These are phyloP conservation scores for Drosophila subpulchrella DNA, from an alignment of 1,140 invertebrate genomes.

Conservation along the genomic window DNA sequence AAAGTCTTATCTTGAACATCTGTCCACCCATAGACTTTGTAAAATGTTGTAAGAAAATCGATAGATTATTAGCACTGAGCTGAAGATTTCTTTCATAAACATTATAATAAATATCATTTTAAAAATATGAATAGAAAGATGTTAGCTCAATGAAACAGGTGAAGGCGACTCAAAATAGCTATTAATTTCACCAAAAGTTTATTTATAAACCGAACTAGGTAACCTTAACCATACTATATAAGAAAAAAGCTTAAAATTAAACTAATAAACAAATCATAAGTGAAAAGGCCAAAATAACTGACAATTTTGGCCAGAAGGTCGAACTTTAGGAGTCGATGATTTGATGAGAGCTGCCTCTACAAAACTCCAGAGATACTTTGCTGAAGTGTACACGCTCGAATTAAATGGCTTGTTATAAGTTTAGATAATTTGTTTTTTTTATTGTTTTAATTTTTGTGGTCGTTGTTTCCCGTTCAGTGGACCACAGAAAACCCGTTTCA, in stretches of 20 bases:
- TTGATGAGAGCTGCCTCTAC: slow-evolving; percentile 67
- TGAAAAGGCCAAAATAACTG: slow-evolving; percentile 62
- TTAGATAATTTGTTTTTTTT: slow-evolving; percentile 46
- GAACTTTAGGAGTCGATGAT: slow-evolving; percentile 56
- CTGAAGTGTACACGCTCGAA: slow-evolving; percentile 46
- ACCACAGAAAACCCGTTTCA: slow-evolving; percentile 30
- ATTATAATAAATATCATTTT: not conserved
- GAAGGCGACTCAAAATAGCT: slow-evolving; percentile 7
- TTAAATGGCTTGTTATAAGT: slow-evolving; percentile 50
- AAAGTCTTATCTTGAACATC: slow-evolving; percentile 23
- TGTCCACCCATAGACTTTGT: slow-evolving; percentile 13
- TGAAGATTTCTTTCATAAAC: slow-evolving; percentile 14
- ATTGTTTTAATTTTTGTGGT: slow-evolving; percentile 17
- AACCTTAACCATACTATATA: slow-evolving; percentile 16
- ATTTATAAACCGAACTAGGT: slow-evolving; percentile 20
- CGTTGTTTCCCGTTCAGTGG: slow-evolving; percentile 20
- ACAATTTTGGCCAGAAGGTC: slow-evolving; percentile 67
- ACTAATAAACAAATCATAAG: slow-evolving; percentile 59
- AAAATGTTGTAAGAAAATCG: slow-evolving; percentile 34
- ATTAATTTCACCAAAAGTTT: slow-evolving; percentile 22
- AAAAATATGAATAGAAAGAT: not conserved
- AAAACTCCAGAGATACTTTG: slow-evolving; percentile 23
- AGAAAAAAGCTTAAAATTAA: slow-evolving; percentile 55
- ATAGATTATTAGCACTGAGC: slow-evolving; percentile 1
- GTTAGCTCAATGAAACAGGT: not conserved